Percentiles rank a stretch among this genome's conserved stretches.
These are phyloP conservation scores for Calonectris borealis DNA, from an alignment of 2,113 vertebrate genomes.

Conservation along the genomic window DNA sequence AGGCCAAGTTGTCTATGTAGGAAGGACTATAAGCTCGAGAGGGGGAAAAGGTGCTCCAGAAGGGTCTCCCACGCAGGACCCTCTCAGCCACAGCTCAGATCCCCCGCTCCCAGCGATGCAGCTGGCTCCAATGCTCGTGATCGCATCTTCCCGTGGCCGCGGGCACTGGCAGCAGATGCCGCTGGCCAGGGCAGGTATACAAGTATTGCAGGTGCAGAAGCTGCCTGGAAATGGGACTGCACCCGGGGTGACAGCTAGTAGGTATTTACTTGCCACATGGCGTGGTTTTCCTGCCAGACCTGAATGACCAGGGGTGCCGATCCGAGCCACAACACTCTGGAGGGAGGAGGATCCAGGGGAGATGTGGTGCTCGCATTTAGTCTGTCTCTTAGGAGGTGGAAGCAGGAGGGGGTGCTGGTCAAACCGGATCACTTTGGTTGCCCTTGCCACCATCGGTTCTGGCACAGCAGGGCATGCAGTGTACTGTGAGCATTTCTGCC, in stretches of 20 bases:
- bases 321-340: rapidly evolving
- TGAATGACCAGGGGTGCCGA: not conserved
- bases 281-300: rapidly evolving
- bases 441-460: rapidly evolving
- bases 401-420: not conserved
- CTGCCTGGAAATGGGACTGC: not conserved
- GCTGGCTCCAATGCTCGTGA: rapidly evolving
- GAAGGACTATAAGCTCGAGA: not conserved
- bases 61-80: not conserved
- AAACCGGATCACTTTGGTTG: rapidly evolving
- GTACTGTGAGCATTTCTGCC: not conserved
- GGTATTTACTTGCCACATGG: not conserved
- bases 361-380: rapidly evolving
- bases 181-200: not conserved
- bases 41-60: not conserved
- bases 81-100: not conserved
- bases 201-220: not conserved
- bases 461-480: not conserved
- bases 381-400: not conserved
- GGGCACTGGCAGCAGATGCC: not conserved
- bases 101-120: rapidly evolving
- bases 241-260: not conserved
- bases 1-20: not conserved
- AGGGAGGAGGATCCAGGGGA: not conserved
- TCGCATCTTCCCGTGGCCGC: rapidly evolving